A percentile compares a stretch with the other conserved stretches of the same genome.
These are phyloP conservation scores for Cuculus canorus DNA, from an alignment of 2,797 vertebrate genomes.

Conservation along the genomic window DNA sequence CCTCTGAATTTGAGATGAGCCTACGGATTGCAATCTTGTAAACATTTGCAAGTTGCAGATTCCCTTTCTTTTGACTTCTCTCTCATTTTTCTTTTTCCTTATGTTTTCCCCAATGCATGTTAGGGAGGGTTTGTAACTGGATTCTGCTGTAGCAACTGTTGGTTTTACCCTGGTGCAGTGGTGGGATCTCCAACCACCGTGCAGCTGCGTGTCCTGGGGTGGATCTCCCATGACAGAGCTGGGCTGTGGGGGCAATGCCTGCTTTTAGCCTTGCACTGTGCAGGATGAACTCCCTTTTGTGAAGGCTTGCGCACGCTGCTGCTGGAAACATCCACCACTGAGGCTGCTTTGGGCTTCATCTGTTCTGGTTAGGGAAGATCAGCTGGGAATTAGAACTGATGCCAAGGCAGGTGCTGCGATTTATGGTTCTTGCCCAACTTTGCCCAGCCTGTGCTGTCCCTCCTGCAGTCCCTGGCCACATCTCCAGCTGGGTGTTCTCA, in stretches of 20 bases:
- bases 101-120: no score
- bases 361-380: not conserved
- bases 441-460: not conserved
- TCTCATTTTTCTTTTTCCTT: not conserved
- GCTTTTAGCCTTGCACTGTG: not conserved
- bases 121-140: not conserved
- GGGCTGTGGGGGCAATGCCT: no score
- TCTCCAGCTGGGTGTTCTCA: fast-evolving
- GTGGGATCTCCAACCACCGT: not conserved
- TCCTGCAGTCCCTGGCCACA: not conserved
- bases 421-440: not conserved
- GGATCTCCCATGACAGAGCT: not conserved
- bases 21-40: not conserved
- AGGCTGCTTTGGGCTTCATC: not conserved
- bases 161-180: not conserved
- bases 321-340: not conserved
- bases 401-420: not conserved
- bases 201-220: fast-evolving
- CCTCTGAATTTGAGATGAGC: not conserved
- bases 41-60: not conserved
- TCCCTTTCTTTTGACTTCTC: not conserved
- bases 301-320: not conserved
- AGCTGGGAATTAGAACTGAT: not conserved
- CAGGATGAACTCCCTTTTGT: not conserved
- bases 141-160: not conserved